Percentiles rank a stretch among this genome's conserved stretches.
These are phyloP conservation scores for Gortyna flavago DNA, from an alignment of 2,888 invertebrate species.

Conservation along the genomic window DNA sequence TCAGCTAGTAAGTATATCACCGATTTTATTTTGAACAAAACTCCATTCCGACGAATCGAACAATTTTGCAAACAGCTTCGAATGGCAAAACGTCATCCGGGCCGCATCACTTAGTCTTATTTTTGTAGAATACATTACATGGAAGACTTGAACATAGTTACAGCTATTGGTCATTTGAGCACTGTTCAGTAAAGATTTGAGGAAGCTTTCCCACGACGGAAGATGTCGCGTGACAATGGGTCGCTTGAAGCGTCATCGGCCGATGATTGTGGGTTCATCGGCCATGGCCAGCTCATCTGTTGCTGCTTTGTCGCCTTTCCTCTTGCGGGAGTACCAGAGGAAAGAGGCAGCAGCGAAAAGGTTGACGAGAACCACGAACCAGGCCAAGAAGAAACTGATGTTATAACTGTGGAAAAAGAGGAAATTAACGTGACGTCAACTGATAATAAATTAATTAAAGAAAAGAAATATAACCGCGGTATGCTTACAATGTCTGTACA, in stretches of 20 bases:
- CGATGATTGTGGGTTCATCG: conserved; percentile 95
- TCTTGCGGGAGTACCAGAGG: conserved; percentile 95
- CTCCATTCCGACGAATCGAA: conserved; percentile 4
- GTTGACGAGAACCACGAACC: conserved; percentile 94
- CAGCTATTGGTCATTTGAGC: conserved; percentile 88
- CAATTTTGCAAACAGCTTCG: conserved; percentile 23
- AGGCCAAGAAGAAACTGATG: conserved; percentile 93
- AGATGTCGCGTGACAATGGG: conserved; percentile 70
- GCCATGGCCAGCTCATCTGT: conserved; percentile 95
- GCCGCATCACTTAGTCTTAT: conserved; percentile 65
- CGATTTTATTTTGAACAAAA: conserved; percentile 15
- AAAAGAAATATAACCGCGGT: not conserved
- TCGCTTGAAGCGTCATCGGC: conserved; percentile 88
- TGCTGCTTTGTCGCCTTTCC: conserved; percentile 95
- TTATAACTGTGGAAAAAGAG: conserved; percentile 89
- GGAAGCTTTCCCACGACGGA: conserved; percentile 76
- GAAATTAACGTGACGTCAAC: not conserved
- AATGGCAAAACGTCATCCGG: conserved; percentile 44
- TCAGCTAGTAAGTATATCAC: conserved; percentile 12
- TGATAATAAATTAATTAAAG: not conserved
- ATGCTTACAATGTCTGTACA: conserved; percentile 20
- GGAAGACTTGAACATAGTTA: conserved; percentile 85
- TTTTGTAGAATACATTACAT: conserved; percentile 73
- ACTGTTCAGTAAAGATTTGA: conserved; percentile 86
- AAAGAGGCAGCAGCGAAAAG: conserved; percentile 92